Percentiles rank a stretch among this genome's conserved stretches.
phyloP scores from a whole-genome alignment of 1,140 invertebrate genomes.

The silkworm (Bombyx mori) region DNA sequence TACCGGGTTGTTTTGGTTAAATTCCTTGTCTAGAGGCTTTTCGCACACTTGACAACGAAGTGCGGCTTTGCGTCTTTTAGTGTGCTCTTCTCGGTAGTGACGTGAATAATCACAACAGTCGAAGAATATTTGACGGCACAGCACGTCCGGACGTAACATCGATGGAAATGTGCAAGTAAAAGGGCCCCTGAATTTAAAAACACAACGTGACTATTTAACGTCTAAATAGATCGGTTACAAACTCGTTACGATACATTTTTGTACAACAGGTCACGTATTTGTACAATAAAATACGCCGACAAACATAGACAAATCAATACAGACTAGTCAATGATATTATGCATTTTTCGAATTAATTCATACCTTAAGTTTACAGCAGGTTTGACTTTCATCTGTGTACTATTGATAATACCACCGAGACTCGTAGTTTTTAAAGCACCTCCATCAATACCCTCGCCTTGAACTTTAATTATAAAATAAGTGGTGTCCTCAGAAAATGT shows the following conservation, averaged over 20 bases:
- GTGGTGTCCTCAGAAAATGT: constrained; percentile 34
- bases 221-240: too few species aligned
- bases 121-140: constrained; percentile 56
- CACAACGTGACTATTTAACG: too few species aligned
- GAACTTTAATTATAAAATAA: constrained; percentile 43
- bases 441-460: constrained; percentile 25
- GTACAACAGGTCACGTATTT: too few species aligned
- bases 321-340: too few species aligned
- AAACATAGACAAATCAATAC: too few species aligned
- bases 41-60: constrained; percentile 67
- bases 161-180: constrained; percentile 56
- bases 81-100: constrained; percentile 61
- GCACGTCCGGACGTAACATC: constrained; percentile 33
- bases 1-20: constrained; percentile 18
- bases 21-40: constrained; percentile 47
- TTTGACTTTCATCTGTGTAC: constrained; percentile 34
- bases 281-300: too few species aligned
- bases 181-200: constrained; percentile 38
- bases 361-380: constrained; percentile 51
- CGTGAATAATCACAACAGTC: constrained; percentile 65
- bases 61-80: constrained; percentile 53
- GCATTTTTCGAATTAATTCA: too few species aligned
- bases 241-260: too few species aligned
- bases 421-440: constrained; percentile 25
- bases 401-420: constrained; percentile 30